Percentiles rank a stretch among this genome's conserved stretches.
Conservation (phyloP, 2,888 invertebrate genomes). For the Euzophera pinguis region DNA sequence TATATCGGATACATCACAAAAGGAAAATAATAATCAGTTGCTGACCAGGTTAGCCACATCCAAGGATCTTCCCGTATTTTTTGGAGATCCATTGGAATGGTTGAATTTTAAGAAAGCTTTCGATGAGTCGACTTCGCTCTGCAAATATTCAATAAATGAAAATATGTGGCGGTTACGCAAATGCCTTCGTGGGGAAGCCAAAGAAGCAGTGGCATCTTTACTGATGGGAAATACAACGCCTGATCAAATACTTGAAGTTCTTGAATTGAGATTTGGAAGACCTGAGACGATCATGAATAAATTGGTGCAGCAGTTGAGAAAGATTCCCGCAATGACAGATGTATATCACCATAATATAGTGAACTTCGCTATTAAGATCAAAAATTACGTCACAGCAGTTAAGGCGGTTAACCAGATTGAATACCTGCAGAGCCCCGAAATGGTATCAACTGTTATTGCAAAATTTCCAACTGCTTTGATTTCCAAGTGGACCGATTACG, state of each 20-base stretch:
- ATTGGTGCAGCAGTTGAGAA: conserved; percentile 15
- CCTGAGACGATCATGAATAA: conserved; percentile 16
- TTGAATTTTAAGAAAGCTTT: conserved; percentile 8
- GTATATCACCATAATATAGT: conserved; percentile 16
- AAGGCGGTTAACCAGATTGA: background rate
- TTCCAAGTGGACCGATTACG: background rate
- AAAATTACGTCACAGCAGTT: conserved; percentile 15
- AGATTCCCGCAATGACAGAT: conserved; percentile 14
- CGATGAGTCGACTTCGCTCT: conserved; percentile 8
- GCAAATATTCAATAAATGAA: conserved; percentile 8
- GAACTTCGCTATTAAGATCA: background rate
- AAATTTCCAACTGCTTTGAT: background rate
- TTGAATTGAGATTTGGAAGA: conserved; percentile 17
- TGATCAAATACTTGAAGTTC: conserved; percentile 10
- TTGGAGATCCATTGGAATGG: conserved; percentile 13
- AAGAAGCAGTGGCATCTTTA: conserved; percentile 13
- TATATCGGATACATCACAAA: background rate
- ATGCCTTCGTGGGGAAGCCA: conserved; percentile 19
- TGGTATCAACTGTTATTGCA: background rate
- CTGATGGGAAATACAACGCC: conserved; percentile 12
- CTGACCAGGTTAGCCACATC: conserved; percentile 5
- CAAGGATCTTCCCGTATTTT: conserved; percentile 10
- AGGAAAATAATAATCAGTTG: background rate
- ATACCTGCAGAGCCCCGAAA: background rate
- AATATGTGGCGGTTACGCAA: conserved; percentile 13